Evolutionary conservation across 37 sponge, comb jelly and placozoan genomes (phyloP).

Genomic region (Oopsacas minuta): DNA sequence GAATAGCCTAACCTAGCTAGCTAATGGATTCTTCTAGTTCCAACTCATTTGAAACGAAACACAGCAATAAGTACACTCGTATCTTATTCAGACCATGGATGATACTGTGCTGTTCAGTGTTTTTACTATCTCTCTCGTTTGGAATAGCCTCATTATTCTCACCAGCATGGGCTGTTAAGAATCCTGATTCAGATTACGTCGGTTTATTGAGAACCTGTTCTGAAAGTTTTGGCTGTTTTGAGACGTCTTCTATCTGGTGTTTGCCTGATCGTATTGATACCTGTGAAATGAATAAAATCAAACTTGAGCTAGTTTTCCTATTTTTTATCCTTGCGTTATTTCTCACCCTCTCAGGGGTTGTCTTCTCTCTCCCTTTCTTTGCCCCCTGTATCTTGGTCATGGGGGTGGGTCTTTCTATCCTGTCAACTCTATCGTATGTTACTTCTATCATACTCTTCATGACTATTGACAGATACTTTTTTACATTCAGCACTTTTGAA

Average conservation of each 20-base stretch:
- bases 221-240: neutral
- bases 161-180: neutral
- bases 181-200: neutral
- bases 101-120: neutral
- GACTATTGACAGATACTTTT: neutral
- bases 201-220: neutral
- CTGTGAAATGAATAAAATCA: neutral
- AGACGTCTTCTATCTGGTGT: slow-evolving; percentile 4
- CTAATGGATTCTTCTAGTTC: slow-evolving; percentile 3
- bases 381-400: neutral
- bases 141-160: neutral
- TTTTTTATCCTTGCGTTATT: neutral
- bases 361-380: neutral
- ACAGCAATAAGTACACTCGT: neutral
- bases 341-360: neutral
- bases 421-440: neutral
- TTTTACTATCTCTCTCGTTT: neutral
- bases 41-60: neutral
- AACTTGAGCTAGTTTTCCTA: neutral
- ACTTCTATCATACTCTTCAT: neutral
- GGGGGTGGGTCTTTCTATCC: neutral
- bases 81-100: neutral
- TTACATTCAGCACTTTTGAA: neutral
- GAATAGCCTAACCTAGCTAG: neutral
- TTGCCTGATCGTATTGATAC: neutral